Conservation (phyloP, 1,140 invertebrate genomes). For the Drosophila funebris region DNA sequence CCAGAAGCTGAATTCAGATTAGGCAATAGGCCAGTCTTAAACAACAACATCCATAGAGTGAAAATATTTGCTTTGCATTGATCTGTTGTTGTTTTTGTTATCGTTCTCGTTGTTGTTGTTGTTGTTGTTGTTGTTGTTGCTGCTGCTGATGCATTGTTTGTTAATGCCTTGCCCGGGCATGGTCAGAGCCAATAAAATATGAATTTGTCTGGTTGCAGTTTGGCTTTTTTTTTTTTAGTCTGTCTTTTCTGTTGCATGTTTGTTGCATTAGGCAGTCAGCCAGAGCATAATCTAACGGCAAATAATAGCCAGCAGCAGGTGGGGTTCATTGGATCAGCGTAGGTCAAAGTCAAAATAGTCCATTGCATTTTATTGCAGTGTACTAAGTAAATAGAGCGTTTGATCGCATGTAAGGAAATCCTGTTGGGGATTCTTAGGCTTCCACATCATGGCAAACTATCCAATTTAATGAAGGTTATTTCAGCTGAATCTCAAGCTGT, state of each 20-base stretch:
- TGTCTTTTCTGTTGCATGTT: not conserved
- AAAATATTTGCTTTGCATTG: constrained; percentile 75
- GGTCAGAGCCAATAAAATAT: constrained; percentile 77
- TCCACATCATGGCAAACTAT: rapidly evolving
- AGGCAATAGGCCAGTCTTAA: constrained; percentile 53
- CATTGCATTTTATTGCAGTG: not conserved
- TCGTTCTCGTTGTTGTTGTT: constrained; percentile 25
- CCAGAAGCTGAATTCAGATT: constrained; percentile 60
- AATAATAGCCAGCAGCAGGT: constrained; percentile 63
- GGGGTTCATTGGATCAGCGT: constrained; percentile 52
- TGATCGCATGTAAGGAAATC: no score
- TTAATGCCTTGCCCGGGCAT: constrained; percentile 62
- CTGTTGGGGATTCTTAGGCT: no score
- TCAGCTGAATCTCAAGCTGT: no score
- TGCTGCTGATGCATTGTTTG: constrained; percentile 65
- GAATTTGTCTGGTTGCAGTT: constrained; percentile 65
- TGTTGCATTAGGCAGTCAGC: constrained; percentile 51
- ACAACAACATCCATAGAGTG: constrained; percentile 50
- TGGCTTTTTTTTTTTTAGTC: not conserved
- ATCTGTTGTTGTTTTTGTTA: constrained; percentile 50
- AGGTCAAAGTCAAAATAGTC: constrained; percentile 52
- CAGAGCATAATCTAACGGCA: constrained; percentile 59
- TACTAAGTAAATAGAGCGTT: not conserved
- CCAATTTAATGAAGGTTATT: no score
- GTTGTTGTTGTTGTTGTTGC: constrained; percentile 33